Percentiles rank a stretch among this genome's conserved stretches.
phyloP scores from a whole-genome alignment of 1,140 invertebrate species.

The fruit fly (Drosophila melanogaster) region Release_6_plus_ISO1_MT NT_033777.3:19249501-19250000 shows the following conservation, averaged over 20 bases:
- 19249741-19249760: conserved; percentile 56
- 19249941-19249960: conserved; percentile 33
- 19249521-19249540: conserved; percentile 49
- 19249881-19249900: conserved; percentile 9
- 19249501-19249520: conserved; percentile 65
- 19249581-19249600: neutral
- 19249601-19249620: conserved; percentile 57
- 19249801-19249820: conserved; percentile 79
- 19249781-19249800: conserved; percentile 81
- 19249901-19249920: conserved; percentile 12
- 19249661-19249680: conserved; percentile 78
- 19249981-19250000: conserved; percentile 67
- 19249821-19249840: conserved; percentile 30
- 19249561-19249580: neutral
- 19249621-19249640: conserved; percentile 51
- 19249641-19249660: conserved; percentile 67
- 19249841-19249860: conserved; percentile 59
- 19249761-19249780: conserved; percentile 71
- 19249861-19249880: conserved; percentile 69
- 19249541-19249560: neutral
- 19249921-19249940: conserved; percentile 3
- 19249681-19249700: conserved; percentile 51
- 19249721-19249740: conserved; percentile 22
- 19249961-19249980: conserved; percentile 60
- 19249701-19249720: conserved; percentile 20